Evolutionary conservation across 2,888 invertebrate genomes (phyloP), one percentile per base, ranked within the genome.

Genomic region (Bombyx huttoni): DNA sequence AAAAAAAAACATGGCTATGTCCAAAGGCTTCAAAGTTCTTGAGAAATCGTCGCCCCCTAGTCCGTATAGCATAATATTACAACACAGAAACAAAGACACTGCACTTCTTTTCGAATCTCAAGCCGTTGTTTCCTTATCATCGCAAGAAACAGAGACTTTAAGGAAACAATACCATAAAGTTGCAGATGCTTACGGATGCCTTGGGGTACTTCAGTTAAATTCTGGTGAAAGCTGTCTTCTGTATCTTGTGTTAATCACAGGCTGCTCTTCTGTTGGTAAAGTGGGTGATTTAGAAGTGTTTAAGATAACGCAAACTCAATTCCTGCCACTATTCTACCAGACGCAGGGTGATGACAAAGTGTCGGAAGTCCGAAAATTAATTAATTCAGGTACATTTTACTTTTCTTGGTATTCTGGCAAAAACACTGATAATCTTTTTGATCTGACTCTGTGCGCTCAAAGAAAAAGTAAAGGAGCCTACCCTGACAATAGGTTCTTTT

Each of bases 331-430:
- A 56, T 94, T 95, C 76, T 93, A 94, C 70, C 92, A 92, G 49
- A 73, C 89, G 1, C 91, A 89, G 57, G 89, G 89, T 46, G 91
- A 91, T 64, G 91, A 91, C 63, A 90, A 89, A 71, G 90, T 91
- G 13, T 84, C 89, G 47, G 91, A 91, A 68, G 90, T 91, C 13
- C 92, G 96, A 58, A 98, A 98, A 79, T 89, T 99, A 52, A 89
- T 99, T 5, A 98, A 97, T 76, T 98, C 98, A n/a, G 99, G 99
- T 10, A 98, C 98, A 46, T 99, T 99, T 81, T 99, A 99, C 78
- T 99, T 99, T 81, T 95, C 98, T 0, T 96, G 95, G 94, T 91
- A 91, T 47, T 77, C 89, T 47, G 88, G 89, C 3, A 85, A 82
- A 71, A 63, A 61, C 45, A 78, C 73, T 62, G 78, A 81, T 51